Evolutionary conservation across 1,140 invertebrate species (phyloP).

Genomic region (Heliconius eleuchia): DNA sequence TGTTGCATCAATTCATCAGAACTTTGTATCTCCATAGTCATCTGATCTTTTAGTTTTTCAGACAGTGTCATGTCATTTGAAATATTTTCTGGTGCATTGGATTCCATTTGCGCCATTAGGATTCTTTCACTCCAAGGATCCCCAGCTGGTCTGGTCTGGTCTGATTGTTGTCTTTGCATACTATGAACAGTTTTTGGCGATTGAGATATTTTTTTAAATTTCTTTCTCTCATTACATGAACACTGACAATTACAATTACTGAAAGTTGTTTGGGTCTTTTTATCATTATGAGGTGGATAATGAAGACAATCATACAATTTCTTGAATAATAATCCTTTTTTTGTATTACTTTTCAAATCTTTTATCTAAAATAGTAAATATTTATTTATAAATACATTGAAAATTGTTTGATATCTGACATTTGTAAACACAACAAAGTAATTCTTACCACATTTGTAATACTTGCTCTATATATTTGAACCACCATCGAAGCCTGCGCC

Average conservation of each 20-base stretch:
- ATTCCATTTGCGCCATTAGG: constrained; percentile 8
- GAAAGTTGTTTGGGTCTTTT: constrained; percentile 63
- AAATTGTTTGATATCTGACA: not conserved
- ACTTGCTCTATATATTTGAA: constrained; percentile 70
- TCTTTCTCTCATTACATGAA: constrained; percentile 56
- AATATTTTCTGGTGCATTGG: constrained; percentile 1
- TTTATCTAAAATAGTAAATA: constrained; percentile 50
- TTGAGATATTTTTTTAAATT: constrained; percentile 41
- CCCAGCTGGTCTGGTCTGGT: not conserved
- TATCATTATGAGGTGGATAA: constrained; percentile 64
- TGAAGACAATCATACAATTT: constrained; percentile 63
- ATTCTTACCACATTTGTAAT: constrained; percentile 59
- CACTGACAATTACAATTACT: constrained; percentile 61
- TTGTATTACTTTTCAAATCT: constrained; percentile 65
- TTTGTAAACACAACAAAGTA: not conserved
- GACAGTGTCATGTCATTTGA: constrained; percentile 15
- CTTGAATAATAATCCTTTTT: constrained; percentile 60
- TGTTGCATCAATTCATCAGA: constrained; percentile 66
- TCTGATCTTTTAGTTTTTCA: constrained; percentile 22
- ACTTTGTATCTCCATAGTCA: constrained; percentile 32
- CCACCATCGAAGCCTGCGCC: constrained; percentile 69
- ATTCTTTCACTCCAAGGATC: not conserved
- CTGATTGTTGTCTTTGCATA: not conserved
- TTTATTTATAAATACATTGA: not conserved
- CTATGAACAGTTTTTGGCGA: constrained; percentile 34